Conservation (phyloP, 2,113 vertebrate genomes). For the Poeciliopsis turrubarensis region DNA sequence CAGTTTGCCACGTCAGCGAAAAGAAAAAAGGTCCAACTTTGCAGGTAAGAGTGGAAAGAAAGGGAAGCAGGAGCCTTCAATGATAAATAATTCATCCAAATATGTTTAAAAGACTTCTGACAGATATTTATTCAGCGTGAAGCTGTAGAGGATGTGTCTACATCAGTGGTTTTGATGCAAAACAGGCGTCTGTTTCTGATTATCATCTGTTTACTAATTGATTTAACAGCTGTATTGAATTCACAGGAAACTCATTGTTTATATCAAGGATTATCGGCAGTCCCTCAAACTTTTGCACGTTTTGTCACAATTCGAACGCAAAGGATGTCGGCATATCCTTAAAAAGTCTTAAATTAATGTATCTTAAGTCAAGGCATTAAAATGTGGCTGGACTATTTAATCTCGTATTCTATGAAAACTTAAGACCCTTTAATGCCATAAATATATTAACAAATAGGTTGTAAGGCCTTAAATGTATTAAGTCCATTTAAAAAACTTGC, state of each 20-base stretch:
- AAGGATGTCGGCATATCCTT: not conserved
- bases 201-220: constrained; percentile 1
- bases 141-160: not conserved
- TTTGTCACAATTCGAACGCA: not conserved
- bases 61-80: not conserved
- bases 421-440: no score
- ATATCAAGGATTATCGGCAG: not conserved
- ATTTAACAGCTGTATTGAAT: constrained; percentile 15
- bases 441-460: no score
- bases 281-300: not conserved
- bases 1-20: constrained; percentile 52
- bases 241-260: constrained; percentile 8
- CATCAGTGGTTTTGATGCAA: not conserved
- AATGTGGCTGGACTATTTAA: no score
- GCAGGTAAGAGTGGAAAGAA: constrained; percentile 23
- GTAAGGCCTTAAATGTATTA: no score
- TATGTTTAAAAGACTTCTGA: not conserved
- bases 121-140: constrained; percentile 1
- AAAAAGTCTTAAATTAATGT: no score
- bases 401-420: no score
- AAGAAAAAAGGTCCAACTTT: constrained; percentile 26
- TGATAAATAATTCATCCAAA: not conserved
- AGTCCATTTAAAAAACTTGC: no score
- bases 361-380: no score
- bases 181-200: constrained; percentile 18